Base-by-base conservation (phyloP, 2,888 invertebrate species). In the Zygogramma bicolorata region DNA sequence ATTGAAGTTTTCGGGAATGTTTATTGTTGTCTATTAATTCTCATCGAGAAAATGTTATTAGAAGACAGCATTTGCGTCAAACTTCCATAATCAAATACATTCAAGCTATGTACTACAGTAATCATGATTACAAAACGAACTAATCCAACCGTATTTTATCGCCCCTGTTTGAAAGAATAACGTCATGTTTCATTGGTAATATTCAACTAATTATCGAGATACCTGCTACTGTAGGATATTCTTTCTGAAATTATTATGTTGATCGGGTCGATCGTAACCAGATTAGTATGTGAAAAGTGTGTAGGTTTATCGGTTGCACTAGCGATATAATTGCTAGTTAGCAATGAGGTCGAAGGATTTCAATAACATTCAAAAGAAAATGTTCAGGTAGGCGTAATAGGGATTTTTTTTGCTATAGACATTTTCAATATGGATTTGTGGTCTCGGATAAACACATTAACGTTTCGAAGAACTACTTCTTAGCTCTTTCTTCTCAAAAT, bases 91-190 rank as follows among this genome's bases (percentile, higher is more conserved):
- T 42, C 20, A 18, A 18, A 59, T 62, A 42, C 20, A 22, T 27
- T 40, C 62, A 25, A 40, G n/a, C 5, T 25, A 3, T 62, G 40
- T 68, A 61, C 25, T 61, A 49, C 15, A 49, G 22, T 61, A 57
- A 53, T 34, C 22, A 60, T 60, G 61, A 68, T 68, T 61, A 61
- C 49, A 49, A 22, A 61, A 34, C 31, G 53, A 53, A 68, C 57
- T 49, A 68, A 49, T 68, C 61, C 68, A 29, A 61, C 18, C 31
- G 20, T 46, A 68, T 34, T 22, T 61, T 61, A 68, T 68, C n/a
- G 57, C 49, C 31, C 34, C 68, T 20, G 61, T 68, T 68, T 13
- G 18, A 49, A 61, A 68, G 42, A 46, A 49, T 57, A 58, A 58
- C 60, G 46, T 60, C 46, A 49, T 34, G 49, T 68, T 15, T 68